phyloP scores from a whole-genome alignment of 2,113 vertebrate species.

The Neolamprologus ventralis region DNA sequence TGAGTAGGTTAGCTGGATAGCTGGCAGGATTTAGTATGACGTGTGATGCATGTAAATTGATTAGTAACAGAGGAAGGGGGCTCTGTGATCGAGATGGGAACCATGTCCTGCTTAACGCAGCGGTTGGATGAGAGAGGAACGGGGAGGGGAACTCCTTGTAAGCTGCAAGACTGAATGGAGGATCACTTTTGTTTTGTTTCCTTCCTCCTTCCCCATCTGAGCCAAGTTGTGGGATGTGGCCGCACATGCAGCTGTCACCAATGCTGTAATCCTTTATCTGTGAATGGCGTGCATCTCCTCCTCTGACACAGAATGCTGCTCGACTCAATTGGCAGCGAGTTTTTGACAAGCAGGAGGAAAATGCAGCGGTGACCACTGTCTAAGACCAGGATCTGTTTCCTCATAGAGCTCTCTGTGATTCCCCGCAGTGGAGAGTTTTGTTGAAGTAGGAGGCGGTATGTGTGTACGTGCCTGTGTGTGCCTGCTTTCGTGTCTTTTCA shows the following conservation, averaged over 20 bases:
- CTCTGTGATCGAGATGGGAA: neutral
- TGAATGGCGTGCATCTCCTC: neutral
- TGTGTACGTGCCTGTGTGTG: neutral
- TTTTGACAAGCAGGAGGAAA: neutral
- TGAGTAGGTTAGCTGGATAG: neutral
- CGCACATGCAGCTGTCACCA: conserved; percentile 12
- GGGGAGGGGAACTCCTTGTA: neutral
- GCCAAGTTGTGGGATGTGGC: neutral
- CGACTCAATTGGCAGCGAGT: conserved; percentile 9
- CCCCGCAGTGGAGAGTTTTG: neutral
- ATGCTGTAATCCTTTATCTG: neutral
- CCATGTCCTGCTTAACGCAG: neutral
- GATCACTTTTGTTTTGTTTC: neutral
- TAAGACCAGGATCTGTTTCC: conserved; percentile 18
- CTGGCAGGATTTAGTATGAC: conserved; percentile 13
- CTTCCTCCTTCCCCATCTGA: neutral
- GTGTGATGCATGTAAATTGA: conserved; percentile 50
- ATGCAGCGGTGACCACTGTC: neutral
- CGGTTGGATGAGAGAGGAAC: neutral
- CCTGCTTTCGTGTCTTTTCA: neutral
- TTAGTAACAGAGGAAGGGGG: conserved; percentile 4
- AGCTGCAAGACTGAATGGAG: neutral
- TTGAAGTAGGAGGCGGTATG: neutral
- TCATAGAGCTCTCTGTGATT: conserved; percentile 7
- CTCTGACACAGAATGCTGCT: conserved; percentile 25